Evolutionary conservation across 2,888 invertebrate species (phyloP).

Genomic region (Conus canariensis): DNA sequence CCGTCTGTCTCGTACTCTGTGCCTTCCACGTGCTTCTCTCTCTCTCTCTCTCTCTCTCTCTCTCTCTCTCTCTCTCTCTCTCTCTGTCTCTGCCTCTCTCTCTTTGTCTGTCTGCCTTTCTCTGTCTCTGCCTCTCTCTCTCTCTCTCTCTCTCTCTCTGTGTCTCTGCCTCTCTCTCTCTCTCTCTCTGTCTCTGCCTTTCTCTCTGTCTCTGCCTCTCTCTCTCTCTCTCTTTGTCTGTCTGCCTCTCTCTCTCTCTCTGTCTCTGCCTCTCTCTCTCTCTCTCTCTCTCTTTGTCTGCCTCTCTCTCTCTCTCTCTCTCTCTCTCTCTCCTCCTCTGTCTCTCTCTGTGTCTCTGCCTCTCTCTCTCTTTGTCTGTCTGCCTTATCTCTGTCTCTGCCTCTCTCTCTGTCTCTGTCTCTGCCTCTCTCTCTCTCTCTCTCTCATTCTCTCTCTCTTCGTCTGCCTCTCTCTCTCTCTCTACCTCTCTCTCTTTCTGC

Average conservation of each 20-base stretch:
- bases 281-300: not conserved
- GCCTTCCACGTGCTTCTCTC: no score
- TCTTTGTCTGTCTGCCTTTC: not conserved
- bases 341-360: not conserved
- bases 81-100: not conserved
- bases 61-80: not conserved
- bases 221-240: not conserved
- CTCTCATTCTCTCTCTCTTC: no score
- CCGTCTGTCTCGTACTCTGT: no score
- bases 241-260: not conserved
- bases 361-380: not conserved
- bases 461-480: no score
- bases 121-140: not conserved
- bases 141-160: not conserved
- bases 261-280: not conserved
- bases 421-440: not conserved
- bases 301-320: not conserved
- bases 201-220: constrained; percentile 1
- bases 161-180: not conserved
- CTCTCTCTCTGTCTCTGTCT: not conserved
- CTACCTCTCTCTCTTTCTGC: not conserved
- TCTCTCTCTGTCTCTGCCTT: not conserved
- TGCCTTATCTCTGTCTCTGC: not conserved
- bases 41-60: no score
- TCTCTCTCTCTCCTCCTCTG: not conserved